Percentiles rank a stretch among this genome's conserved stretches.
These are phyloP conservation scores for Lytechinus variegatus DNA, from an alignment of 35 echinoderm and acorn worm species.

Conservation along the genomic window DNA sequence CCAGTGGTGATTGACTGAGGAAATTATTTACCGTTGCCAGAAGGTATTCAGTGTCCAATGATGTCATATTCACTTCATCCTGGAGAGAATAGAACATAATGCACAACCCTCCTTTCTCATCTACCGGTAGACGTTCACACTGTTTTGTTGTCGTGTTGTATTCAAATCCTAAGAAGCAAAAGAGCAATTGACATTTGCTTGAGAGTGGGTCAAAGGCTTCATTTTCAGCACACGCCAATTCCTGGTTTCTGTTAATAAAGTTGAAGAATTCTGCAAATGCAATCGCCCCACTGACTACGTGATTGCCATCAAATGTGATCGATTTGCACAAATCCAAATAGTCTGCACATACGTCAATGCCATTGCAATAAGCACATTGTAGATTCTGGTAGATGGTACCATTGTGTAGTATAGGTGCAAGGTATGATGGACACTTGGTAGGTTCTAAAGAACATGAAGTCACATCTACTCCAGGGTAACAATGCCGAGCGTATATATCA, in stretches of 20 bases:
- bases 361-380: conserved; percentile 39
- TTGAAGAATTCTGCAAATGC: not conserved
- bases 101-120: not conserved
- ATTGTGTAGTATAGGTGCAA: not conserved
- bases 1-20: not conserved
- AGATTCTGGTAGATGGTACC: conserved; percentile 29
- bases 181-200: not conserved
- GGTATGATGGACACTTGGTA: not conserved
- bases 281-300: not conserved
- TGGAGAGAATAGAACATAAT: not conserved
- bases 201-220: not conserved
- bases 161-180: not conserved
- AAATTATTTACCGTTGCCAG: not conserved
- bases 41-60: not conserved
- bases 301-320: not conserved
- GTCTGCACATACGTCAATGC: not conserved
- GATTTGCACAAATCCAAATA: not conserved
- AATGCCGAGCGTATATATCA: not conserved
- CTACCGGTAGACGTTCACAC: not conserved
- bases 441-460: not conserved
- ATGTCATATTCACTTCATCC: not conserved
- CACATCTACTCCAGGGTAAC: not conserved
- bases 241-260: not conserved
- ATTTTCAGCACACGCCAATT: not conserved
- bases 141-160: not conserved